These are phyloP conservation scores for Drosophila anomalipes DNA, from an alignment of 2,888 invertebrate species.

Conservation along the genomic window DNA sequence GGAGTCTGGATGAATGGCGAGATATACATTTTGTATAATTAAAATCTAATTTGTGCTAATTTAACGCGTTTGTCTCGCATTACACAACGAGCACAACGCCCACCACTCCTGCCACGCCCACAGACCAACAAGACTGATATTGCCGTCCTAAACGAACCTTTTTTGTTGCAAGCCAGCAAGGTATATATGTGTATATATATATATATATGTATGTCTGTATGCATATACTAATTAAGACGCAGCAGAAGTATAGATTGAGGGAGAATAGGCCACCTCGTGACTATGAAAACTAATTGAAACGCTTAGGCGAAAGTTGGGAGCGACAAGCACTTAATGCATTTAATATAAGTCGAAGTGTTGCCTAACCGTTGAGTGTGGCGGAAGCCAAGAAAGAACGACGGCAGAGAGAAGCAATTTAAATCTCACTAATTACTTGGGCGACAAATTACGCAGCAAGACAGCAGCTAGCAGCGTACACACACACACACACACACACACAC, in stretches of 20 bases:
- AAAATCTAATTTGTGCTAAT: conserved; percentile 67
- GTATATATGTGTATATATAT: not conserved
- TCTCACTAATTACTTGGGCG: conserved; percentile 84
- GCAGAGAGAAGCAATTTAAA: conserved; percentile 82
- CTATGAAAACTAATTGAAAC: conserved; percentile 81
- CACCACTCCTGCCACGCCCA: not conserved
- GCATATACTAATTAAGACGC: conserved; percentile 57
- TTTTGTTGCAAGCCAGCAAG: conserved; percentile 1
- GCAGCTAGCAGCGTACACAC: conserved; percentile 32
- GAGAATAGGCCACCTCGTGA: conserved; percentile 36
- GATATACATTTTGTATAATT: conserved; percentile 57
- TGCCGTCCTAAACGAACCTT: conserved; percentile 30
- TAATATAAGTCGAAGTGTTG: conserved; percentile 68
- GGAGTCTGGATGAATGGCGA: not conserved
- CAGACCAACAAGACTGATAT: conserved; percentile 23
- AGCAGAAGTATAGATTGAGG: conserved; percentile 6
- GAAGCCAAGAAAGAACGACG: conserved; percentile 32
- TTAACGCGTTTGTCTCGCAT: conserved; percentile 59
- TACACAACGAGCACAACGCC: conserved; percentile 28
- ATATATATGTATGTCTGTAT: not conserved
- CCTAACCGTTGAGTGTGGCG: conserved; percentile 47
- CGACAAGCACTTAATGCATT: conserved; percentile 81
- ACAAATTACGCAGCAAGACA: conserved; percentile 78
- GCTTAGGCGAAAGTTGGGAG: conserved; percentile 80
- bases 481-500: conserved; percentile 5